Conservation (phyloP, 2,888 invertebrate species). For the Lasius platythorax region DNA sequence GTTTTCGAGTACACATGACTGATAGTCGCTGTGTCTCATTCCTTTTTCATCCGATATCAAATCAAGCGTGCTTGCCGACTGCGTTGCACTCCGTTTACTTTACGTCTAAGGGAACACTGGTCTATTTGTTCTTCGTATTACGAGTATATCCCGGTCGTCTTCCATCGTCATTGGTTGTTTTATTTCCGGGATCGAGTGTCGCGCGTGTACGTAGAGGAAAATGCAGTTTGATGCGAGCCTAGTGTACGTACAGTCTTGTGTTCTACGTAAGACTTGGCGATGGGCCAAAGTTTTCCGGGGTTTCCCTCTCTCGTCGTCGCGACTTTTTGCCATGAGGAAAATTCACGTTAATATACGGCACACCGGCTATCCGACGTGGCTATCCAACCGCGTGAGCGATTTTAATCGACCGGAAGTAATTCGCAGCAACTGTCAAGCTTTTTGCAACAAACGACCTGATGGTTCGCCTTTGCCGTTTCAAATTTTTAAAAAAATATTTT, state of each 20-base stretch:
- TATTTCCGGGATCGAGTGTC: constrained; percentile 62
- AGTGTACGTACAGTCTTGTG: constrained; percentile 43
- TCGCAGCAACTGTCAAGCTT: constrained; percentile 40
- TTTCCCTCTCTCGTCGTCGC: constrained; percentile 21
- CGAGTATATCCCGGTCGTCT: constrained; percentile 33
- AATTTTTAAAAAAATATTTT: constrained; percentile 2
- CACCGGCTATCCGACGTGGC: constrained; percentile 4
- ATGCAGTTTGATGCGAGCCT: constrained; percentile 54
- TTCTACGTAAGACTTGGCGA: constrained; percentile 67
- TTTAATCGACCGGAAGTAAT: constrained; percentile 54
- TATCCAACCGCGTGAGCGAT: constrained; percentile 36
- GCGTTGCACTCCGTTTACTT: constrained; percentile 25
- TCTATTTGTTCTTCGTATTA: constrained; percentile 45
- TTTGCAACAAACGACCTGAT: not conserved
- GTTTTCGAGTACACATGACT: not conserved
- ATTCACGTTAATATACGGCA: constrained; percentile 41
- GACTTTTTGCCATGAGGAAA: constrained; percentile 31
- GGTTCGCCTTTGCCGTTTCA: constrained; percentile 6
- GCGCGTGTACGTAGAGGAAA: constrained; percentile 34
- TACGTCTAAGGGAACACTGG: constrained; percentile 23
- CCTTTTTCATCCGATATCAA: constrained; percentile 16
- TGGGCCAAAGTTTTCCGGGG: constrained; percentile 32
- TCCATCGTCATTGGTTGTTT: constrained; percentile 35
- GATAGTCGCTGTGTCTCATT: constrained; percentile 12
- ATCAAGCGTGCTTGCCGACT: constrained; percentile 28